A percentile compares a stretch with the other conserved stretches of the same genome.
These are phyloP conservation scores for Philopotamus ludificatus DNA, from an alignment of 1,140 invertebrate species.

Conservation along the genomic window DNA sequence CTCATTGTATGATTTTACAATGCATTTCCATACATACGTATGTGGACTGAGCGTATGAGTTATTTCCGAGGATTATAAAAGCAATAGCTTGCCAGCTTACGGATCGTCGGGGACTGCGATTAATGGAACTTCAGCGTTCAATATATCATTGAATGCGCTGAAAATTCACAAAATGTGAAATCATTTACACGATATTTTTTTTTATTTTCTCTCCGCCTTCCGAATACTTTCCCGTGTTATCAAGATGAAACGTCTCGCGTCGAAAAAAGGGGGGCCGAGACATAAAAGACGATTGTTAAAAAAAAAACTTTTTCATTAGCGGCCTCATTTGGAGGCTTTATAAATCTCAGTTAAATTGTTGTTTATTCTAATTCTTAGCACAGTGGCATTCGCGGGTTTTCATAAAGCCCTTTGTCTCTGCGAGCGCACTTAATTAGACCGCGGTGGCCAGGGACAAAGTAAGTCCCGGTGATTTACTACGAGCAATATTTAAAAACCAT, in stretches of 20 bases:
- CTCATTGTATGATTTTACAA: no score
- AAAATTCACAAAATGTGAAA: no score
- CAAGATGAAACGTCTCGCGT: neutral
- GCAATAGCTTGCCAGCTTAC: no score
- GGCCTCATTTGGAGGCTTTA: constrained; percentile 12
- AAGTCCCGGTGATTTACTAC: no score
- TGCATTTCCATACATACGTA: no score
- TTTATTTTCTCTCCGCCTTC: neutral
- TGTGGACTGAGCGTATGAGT: no score
- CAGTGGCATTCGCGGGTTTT: neutral
- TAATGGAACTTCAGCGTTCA: neutral
- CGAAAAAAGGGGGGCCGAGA: neutral
- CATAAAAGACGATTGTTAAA: neutral
- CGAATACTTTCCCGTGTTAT: neutral
- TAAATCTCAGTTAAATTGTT: constrained; percentile 18
- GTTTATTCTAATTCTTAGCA: neutral
- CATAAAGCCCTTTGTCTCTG: neutral
- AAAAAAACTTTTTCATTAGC: constrained; percentile 15
- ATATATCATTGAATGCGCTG: no score
- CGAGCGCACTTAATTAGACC: neutral
- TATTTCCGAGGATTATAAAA: no score
- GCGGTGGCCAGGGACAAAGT: no score
- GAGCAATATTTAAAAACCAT: no score
- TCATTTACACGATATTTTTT: no score
- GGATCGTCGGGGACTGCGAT: no score